Evolutionary conservation across 2,888 invertebrate genomes (phyloP).

Genomic region (Drosophila niveifrons): DNA sequence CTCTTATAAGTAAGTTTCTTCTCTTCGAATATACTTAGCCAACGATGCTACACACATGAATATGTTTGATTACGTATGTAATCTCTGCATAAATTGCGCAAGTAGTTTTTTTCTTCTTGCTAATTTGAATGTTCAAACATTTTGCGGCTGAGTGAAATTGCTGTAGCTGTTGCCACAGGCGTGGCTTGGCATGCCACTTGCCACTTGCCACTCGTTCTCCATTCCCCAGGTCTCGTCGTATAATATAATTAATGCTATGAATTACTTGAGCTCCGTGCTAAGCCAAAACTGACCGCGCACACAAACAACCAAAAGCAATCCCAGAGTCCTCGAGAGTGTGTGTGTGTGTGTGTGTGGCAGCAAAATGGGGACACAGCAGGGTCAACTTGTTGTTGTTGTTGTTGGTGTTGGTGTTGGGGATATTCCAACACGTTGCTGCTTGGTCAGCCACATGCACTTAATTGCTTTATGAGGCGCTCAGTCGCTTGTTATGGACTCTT

Average conservation of each 20-base stretch:
- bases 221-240: constrained; percentile 48
- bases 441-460: constrained; percentile 84
- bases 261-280: constrained; percentile 70
- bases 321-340: constrained; percentile 1
- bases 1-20: too few relatives aligned
- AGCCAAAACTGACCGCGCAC: constrained; percentile 54
- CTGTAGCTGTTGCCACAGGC: background rate
- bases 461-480: constrained; percentile 84
- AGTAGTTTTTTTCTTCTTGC: constrained; percentile 1
- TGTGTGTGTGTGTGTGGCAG: constrained; percentile 6
- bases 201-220: constrained; percentile 9
- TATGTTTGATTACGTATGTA: too few relatives aligned
- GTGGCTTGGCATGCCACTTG: constrained; percentile 1
- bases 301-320: constrained; percentile 28
- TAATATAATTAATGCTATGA: constrained; percentile 80
- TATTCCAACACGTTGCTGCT: constrained; percentile 79
- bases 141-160: constrained; percentile 3
- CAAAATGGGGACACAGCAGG: constrained; percentile 23
- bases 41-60: too few relatives aligned
- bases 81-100: background rate
- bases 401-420: constrained; percentile 45
- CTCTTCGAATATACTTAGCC: too few relatives aligned
- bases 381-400: constrained; percentile 29
- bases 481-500: constrained; percentile 83
- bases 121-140: constrained; percentile 26